Conservation (phyloP, 2,888 invertebrate species). For the Drosophila prostipennis region DNA sequence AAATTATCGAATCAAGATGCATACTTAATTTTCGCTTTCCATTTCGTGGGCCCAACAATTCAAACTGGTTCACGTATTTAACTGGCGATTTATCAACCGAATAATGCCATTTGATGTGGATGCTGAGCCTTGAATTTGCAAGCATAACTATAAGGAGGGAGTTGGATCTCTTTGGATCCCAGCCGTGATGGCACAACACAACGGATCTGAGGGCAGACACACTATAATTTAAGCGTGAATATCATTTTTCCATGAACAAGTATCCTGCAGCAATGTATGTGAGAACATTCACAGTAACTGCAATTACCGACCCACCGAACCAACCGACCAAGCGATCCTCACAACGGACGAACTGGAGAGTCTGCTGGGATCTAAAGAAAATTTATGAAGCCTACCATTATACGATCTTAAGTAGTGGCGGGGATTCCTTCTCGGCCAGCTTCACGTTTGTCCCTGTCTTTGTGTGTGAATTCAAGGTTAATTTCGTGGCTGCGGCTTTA, state of each 20-base stretch:
- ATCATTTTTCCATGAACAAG: constrained; percentile 80
- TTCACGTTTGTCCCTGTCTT: constrained; percentile 46
- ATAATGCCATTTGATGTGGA: constrained; percentile 50
- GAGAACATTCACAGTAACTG: constrained; percentile 81
- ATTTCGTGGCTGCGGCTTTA: constrained; percentile 70
- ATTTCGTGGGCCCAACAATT: constrained; percentile 22
- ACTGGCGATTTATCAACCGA: constrained; percentile 55
- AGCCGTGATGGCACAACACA: constrained; percentile 34
- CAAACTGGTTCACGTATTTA: constrained; percentile 45
- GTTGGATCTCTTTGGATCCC: constrained; percentile 5
- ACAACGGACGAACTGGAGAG: constrained; percentile 31
- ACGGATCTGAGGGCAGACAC: constrained; percentile 60
- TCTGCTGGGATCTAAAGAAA: constrained; percentile 69
- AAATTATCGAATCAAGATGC: background rate
- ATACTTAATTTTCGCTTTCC: constrained; percentile 27
- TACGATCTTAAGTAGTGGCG: constrained; percentile 66
- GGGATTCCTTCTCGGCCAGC: constrained; percentile 19
- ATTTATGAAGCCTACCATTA: constrained; percentile 79
- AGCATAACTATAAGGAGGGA: background rate
- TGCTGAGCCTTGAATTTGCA: constrained; percentile 44
- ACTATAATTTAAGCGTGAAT: constrained; percentile 79
- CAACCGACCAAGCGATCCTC: constrained; percentile 29
- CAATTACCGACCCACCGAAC: constrained; percentile 63
- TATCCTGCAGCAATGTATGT: constrained; percentile 77
- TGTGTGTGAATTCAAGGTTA: constrained; percentile 78